phyloP scores from a whole-genome alignment of 2,113 vertebrate genomes.

The Corydoras maculifer region DNA sequence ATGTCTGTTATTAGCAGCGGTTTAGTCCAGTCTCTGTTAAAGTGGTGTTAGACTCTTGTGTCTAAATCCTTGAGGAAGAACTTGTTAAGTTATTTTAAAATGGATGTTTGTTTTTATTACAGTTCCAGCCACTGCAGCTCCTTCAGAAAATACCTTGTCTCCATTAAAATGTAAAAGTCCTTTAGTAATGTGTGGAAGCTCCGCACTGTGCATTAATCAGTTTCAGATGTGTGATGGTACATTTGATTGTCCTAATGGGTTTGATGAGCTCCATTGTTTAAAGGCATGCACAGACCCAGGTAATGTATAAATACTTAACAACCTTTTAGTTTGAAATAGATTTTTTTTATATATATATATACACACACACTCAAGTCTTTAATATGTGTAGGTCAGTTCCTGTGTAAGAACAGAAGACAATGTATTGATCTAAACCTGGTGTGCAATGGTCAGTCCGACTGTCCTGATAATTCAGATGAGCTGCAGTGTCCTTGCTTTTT shows the following conservation, averaged over 20 bases:
- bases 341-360: too few relatives aligned
- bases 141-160: too few relatives aligned
- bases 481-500: conserved; percentile 47
- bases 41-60: too few relatives aligned
- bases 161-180: conserved; percentile 55
- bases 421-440: conserved; percentile 57
- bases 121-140: too few relatives aligned
- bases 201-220: conserved; percentile 35
- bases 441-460: conserved; percentile 74
- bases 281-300: conserved; percentile 26
- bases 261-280: conserved; percentile 50
- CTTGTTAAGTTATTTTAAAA: too few relatives aligned
- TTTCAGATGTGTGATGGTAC: conserved; percentile 35
- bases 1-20: too few relatives aligned
- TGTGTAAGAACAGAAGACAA: conserved; percentile 58
- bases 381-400: conserved; percentile 57
- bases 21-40: too few relatives aligned
- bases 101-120: too few relatives aligned
- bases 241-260: conserved; percentile 50
- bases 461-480: conserved; percentile 77
- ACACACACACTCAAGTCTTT: too few relatives aligned
- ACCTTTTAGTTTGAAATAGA: background rate
- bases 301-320: conserved; percentile 1
- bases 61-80: too few relatives aligned
- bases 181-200: conserved; percentile 60